Base-by-base conservation (phyloP, 2,888 invertebrate species). In the Amiota communis region DNA sequence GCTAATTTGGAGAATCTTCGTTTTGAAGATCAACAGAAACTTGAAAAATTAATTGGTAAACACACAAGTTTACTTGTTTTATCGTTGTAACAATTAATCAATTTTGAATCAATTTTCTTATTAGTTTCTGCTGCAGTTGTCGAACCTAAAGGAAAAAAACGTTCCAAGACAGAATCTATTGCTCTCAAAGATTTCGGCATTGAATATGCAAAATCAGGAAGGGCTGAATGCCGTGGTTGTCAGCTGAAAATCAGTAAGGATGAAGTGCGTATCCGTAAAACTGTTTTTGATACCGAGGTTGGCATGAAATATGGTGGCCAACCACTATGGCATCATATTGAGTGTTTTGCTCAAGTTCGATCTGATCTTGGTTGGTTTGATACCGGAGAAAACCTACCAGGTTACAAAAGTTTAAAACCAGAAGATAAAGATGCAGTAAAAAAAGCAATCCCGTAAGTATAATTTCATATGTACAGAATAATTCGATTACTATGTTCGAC, bases 281-380 rank as follows among this genome's bases (percentile, higher is more conserved):
- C 95, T 78, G 96, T 96, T 80, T 97, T 91, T 89, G 95, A 97
- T 74, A 87, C 87, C n/a, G 95, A 96, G 81, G 91, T 95, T 20
- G 96, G 95, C 0, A 93, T 92, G 84, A 93, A 93, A 87, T 96
- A 93, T 89, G 97, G 97, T 0, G 97, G 97, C 0, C 92, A 95
- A 83, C 93, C 96, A 73, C 91, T 94, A 70, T 98, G 98, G 98
- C 94, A 98, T 89, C 98, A 98, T 90, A 89, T 97, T 2, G 94
- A 95, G 75, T 98, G 98, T 87, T 98, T 98, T 90, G 93, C 93
- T 0, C 93, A 95, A 84, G 82, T 89, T 1, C 91, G 97, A 56
- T 91, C 92, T 20, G 93, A 94, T 10, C 89, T 97, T 2, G 92
- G 93, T 15, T 98, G 93, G 90, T 93, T 92, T 86, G 95, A 92